Base-by-base conservation (phyloP, 37 sponge, comb jelly and placozoan genomes). In the Mnemiopsis leidyi region DNA sequence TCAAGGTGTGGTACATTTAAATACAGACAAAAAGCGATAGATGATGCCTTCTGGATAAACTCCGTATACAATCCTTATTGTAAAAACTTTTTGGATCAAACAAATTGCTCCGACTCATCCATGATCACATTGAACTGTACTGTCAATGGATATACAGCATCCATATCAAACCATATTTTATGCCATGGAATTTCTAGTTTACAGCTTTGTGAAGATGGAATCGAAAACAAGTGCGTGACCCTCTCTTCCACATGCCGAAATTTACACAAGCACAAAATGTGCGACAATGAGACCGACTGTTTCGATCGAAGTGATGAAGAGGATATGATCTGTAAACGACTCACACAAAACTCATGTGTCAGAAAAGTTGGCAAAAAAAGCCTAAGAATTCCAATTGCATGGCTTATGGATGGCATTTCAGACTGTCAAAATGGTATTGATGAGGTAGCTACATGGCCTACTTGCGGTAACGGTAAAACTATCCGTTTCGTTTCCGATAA, bases 391-490 rank as follows among this genome's bases (percentile, higher is more conserved):
- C 79, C 79, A 1, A 33, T 77, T 1, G 79, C 79, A 5, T 77
- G 79, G 79, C 3, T 77, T 33, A 9, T 34, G 0, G 79, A 77
- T 34, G 20, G 32, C 3, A 32, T 32, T 36, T 34, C 35, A 2
- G 79, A 77, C 35, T 77, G 79, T 32, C 79, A 77, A 36, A 36
- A 77, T 77, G 79, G 36, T 20, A 77, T 31, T 3, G 79, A 77
- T 77, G 79, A 77, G 18, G 13, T 13, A 48, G 61, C 5, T 48
- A 48, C 13, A 18, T 77, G 79, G 79, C 79, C 79, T 34, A 31
- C 79, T 31, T 77, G 79, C 18, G 79, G 79, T 0, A 32, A 77
- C 1, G 35, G 35, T 32, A 32, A 34, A 33, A 34, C 79, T 77
- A n/a, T n/a, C n/a, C n/a, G n/a, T n/a, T n/a, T n/a, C n/a, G n/a